These are phyloP conservation scores for Ciconia maguari DNA, from an alignment of 2,113 vertebrate species.

Conservation along the genomic window DNA sequence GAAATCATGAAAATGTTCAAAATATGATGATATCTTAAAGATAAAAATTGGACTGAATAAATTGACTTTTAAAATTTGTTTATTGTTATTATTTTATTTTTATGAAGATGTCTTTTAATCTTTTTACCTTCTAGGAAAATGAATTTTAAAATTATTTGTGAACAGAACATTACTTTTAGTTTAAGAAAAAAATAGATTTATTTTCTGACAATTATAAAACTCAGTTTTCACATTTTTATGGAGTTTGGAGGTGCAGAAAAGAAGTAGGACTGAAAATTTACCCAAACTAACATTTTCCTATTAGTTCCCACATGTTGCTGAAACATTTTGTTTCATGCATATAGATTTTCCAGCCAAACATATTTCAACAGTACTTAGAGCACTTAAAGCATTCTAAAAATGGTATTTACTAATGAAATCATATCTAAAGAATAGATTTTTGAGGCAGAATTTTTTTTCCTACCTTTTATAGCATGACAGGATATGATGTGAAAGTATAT, in stretches of 20 bases:
- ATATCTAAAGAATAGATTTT: background rate
- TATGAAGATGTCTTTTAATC: fast-evolving
- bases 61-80: fast-evolving
- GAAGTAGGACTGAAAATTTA: background rate
- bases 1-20: background rate
- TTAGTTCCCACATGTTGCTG: background rate
- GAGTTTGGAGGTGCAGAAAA: background rate
- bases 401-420: background rate
- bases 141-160: background rate
- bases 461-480: background rate
- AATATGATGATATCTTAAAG: background rate
- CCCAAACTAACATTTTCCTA: background rate
- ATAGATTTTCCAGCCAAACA: background rate
- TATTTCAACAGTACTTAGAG: background rate
- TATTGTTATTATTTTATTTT: background rate
- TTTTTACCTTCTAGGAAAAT: background rate
- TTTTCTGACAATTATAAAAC: background rate
- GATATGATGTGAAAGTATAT: background rate
- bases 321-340: background rate
- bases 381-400: background rate
- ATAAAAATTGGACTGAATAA: background rate
- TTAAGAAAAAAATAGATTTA: background rate
- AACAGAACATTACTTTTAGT: background rate
- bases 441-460: background rate
- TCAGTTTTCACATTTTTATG: background rate